phyloP scores from a whole-genome alignment of 2,113 vertebrate genomes.

The Coturnix japonica region DNA sequence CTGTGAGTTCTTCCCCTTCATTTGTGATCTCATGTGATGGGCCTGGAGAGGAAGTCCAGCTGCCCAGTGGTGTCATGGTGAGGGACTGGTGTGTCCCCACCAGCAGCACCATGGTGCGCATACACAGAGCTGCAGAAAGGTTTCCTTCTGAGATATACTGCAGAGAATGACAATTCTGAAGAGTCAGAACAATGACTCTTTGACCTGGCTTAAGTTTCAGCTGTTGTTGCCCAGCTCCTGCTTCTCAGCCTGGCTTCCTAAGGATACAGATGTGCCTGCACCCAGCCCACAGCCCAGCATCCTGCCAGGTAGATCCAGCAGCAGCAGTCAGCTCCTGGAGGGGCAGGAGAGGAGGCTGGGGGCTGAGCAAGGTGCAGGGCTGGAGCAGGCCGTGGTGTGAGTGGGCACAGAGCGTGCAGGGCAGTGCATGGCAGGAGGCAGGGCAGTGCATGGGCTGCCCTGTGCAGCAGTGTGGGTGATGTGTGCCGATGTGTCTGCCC shows the following conservation, averaged over 20 bases:
- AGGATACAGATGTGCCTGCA: background rate
- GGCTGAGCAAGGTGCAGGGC: background rate
- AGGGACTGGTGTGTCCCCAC: no score
- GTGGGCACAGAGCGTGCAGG: background rate
- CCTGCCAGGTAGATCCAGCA: no score
- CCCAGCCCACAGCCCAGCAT: background rate
- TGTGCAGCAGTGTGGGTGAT: background rate
- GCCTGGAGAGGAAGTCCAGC: background rate
- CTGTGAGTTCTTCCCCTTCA: background rate
- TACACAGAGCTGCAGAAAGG: background rate
- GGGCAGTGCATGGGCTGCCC: background rate
- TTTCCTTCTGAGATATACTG: background rate
- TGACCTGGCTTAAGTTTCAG: no score
- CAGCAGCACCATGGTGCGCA: accelerated
- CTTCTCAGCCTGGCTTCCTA: background rate
- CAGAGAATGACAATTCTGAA: background rate
- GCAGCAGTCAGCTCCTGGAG: no score
- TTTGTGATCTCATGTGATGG: no score
- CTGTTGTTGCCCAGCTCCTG: background rate
- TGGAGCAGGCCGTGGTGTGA: background rate
- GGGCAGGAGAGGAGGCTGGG: no score
- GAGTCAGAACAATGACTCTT: no score
- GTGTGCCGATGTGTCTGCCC: accelerated
- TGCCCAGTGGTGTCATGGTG: accelerated
- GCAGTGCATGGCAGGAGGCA: background rate